Base-by-base conservation (phyloP, 2,888 invertebrate genomes). In the Amiota communis region DNA sequence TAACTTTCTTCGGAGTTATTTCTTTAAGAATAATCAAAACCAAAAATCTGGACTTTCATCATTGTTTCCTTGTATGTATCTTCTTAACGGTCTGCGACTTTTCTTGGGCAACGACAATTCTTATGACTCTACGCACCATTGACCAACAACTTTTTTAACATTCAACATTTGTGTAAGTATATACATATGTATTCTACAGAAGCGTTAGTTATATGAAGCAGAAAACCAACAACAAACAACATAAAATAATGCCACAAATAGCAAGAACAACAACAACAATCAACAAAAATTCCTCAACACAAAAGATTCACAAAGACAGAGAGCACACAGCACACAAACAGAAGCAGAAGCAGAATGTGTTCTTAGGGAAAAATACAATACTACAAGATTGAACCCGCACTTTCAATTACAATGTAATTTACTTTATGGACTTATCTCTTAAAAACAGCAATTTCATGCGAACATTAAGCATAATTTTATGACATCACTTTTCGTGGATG, bases 401-500 rank as follows among this genome's bases (percentile, higher is more conserved):
- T 86, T 88, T 88, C 88, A 88, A 88, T 88, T 88, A 85, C 83
- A 85, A 80, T 85, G 87, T 86, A 87, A 88, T 88, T 88, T 85
- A 86, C 84, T 86, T 87, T 87, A 87, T 86, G 86, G 83, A 86
- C 86, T 86, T 87, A 88, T 87, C 88, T 86, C 81, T 81, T 79
- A 80, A 85, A 83, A 87, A 86, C 86, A 87, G 86, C 86, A 86
- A 88, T 88, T 88, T 88, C 87, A 86, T 68, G 72, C 75, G 83
- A 85, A 87, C 88, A 87, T 88, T 88, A 86, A 89, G 86, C 86
- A 87, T 89, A 88, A 88, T 88, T 89, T 89, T 86, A 89, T 88
- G 87, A 84, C 85, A 87, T 85, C 85, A 85, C 84, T 84, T 84
- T 82, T 81, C 80, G 79, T 80, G 81, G 63, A 12, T 36, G 63